These are phyloP conservation scores for Lapara coniferarum DNA, from an alignment of 2,888 invertebrate species.

Conservation along the genomic window DNA sequence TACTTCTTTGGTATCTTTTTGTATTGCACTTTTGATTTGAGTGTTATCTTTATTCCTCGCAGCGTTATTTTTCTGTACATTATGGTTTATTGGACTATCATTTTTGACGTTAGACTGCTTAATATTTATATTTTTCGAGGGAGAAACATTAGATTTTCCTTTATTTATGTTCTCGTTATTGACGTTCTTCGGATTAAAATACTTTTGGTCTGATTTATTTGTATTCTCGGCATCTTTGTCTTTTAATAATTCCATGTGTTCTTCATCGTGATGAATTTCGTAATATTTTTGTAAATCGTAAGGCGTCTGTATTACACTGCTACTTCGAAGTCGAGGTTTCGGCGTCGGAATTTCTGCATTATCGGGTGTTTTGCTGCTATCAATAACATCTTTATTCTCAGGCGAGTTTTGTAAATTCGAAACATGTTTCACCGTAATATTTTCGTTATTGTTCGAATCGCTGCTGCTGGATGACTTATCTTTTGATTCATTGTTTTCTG, in stretches of 20 bases:
- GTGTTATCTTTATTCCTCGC: conserved; percentile 63
- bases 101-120: conserved; percentile 43
- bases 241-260: conserved; percentile 72
- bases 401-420: conserved; percentile 69
- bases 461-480: conserved; percentile 73
- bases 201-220: conserved; percentile 57
- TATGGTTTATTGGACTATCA: conserved; percentile 53
- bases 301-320: conserved; percentile 80
- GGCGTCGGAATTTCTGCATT: conserved; percentile 60
- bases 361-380: conserved; percentile 54
- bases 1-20: conserved; percentile 76
- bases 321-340: conserved; percentile 73
- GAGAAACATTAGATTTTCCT: conserved; percentile 52
- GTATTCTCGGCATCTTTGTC: conserved; percentile 61
- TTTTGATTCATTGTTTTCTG: conserved; percentile 59
- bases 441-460: conserved; percentile 77
- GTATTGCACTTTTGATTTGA: conserved; percentile 74
- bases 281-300: conserved; percentile 80
- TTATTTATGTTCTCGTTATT: conserved; percentile 58
- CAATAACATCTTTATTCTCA: conserved; percentile 61
- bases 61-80: conserved; percentile 54
- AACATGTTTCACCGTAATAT: conserved; percentile 74
- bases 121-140: conserved; percentile 43
- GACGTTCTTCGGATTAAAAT: conserved; percentile 61
- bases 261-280: conserved; percentile 76